These are phyloP conservation scores for Drosophila littoralis DNA, from an alignment of 1,140 invertebrate species.

Conservation along the genomic window DNA sequence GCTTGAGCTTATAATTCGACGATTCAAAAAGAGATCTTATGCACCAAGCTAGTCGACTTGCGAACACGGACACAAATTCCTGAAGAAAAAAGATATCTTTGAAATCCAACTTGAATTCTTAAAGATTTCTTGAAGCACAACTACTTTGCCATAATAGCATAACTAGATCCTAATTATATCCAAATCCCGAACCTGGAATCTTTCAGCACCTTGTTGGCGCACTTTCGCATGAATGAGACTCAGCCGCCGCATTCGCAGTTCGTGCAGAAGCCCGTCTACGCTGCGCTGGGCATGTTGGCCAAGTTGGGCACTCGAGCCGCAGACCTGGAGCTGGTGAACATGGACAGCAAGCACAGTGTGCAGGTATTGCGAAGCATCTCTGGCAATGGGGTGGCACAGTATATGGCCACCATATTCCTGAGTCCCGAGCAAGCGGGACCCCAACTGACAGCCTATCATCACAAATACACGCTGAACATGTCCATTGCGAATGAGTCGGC, in stretches of 20 bases:
- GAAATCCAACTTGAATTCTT: too few relatives aligned
- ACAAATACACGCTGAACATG: constrained; percentile 72
- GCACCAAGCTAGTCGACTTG: too few relatives aligned
- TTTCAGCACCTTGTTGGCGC: constrained; percentile 81
- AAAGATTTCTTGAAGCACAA: too few relatives aligned
- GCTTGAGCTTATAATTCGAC: too few relatives aligned
- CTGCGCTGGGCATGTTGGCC: constrained; percentile 84
- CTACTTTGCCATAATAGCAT: too few relatives aligned
- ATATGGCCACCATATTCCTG: constrained; percentile 71
- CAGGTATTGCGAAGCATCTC: constrained; percentile 63
- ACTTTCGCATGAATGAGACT: constrained; percentile 85
- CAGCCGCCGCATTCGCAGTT: constrained; percentile 84
- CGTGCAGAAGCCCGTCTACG: constrained; percentile 85
- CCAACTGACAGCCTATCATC: constrained; percentile 57
- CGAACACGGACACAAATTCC: too few relatives aligned
- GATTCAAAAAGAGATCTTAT: too few relatives aligned
- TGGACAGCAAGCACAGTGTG: constrained; percentile 70
- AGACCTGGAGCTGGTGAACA: constrained; percentile 64
- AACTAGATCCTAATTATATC: too few relatives aligned
- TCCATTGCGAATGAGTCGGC: constrained; percentile 74
- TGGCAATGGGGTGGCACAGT: constrained; percentile 56
- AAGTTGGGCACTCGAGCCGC: constrained; percentile 79
- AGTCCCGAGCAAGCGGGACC: constrained; percentile 70
- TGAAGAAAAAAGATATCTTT: too few relatives aligned
- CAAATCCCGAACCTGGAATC: neutral